Base-by-base conservation (phyloP, 2,888 invertebrate species). In the Drosophila sordidula region DNA sequence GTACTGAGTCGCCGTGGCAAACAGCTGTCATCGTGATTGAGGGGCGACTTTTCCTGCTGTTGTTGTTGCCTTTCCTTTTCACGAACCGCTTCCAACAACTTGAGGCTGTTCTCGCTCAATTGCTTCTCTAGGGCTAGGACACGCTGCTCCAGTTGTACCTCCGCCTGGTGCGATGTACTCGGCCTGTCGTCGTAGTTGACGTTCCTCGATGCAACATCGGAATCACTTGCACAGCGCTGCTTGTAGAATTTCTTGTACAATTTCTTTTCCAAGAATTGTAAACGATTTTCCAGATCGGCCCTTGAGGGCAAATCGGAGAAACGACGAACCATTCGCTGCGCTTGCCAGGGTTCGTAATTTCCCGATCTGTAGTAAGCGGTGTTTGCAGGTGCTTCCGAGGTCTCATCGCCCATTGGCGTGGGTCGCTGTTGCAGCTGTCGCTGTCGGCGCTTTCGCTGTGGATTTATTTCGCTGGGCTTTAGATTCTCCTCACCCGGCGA, bases 181-280 rank as follows among this genome's bases (percentile, higher is more conserved):
- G 89, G 90, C 58, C 38, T 64, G 4, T 85, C 80, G 25, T 75
- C 72, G 26, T 59, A 63, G 34, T 51, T 68, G 18, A 11, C 49
- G 29, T 63, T 58, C 45, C 72, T 80, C 51, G 91, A 90, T 90
- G 91, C 85, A 78, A 90, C 90, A 83, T 90, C 90, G 90, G 90
- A 90, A 91, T 90, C 90, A 90, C 90, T 90, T 90, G 90, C 90
- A 89, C 90, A 87, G 89, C 90, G 91, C 91, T 90, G 90, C 90
- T 90, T 91, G 84, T 86, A 80, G 74, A 89, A 81, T 87, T 87
- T 90, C 78, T 86, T 88, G 72, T 80, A 89, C 65, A 91, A 78
- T 87, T 91, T 87, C 78, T 84, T 89, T 78, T 90, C 90, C 72
- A 90, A 80, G 78, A 90, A 90, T 72, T 89, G 82, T 76, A 90